A percentile compares a stretch with the other conserved stretches of the same genome.
Conservation (phyloP, 23 tunicate species). For the Phallusia fumigata region DNA sequence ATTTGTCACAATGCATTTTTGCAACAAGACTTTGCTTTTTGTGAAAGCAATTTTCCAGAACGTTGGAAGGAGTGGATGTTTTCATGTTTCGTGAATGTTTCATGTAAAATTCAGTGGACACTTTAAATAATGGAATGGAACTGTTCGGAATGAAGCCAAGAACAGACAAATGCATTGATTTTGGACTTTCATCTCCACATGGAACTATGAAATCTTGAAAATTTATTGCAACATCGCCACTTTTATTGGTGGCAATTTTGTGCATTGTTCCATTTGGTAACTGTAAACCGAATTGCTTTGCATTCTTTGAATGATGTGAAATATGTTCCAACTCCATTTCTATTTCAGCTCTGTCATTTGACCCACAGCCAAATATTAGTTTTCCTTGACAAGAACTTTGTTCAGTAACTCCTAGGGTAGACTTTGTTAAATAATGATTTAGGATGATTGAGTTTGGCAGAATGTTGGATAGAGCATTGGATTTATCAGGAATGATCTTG, state of each 20-base stretch:
- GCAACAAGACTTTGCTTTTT: neutral
- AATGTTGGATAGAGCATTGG: neutral
- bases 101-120: neutral
- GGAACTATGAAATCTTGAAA: neutral
- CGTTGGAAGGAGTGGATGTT: neutral
- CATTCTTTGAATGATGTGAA: no score
- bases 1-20: neutral
- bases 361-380: neutral
- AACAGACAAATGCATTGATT: neutral
- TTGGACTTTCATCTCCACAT: neutral
- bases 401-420: neutral
- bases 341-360: neutral
- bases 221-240: neutral
- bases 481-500: neutral
- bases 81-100: neutral
- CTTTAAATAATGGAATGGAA: neutral
- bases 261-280: no score
- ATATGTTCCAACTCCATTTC: neutral
- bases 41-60: neutral
- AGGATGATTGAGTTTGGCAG: constrained; percentile 1
- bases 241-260: neutral
- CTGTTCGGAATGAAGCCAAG: neutral
- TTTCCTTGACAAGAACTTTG: neutral
- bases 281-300: no score
- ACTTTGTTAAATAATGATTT: neutral